Conservation (phyloP, 1,140 invertebrate genomes). For the Drosophila oshimai region DNA sequence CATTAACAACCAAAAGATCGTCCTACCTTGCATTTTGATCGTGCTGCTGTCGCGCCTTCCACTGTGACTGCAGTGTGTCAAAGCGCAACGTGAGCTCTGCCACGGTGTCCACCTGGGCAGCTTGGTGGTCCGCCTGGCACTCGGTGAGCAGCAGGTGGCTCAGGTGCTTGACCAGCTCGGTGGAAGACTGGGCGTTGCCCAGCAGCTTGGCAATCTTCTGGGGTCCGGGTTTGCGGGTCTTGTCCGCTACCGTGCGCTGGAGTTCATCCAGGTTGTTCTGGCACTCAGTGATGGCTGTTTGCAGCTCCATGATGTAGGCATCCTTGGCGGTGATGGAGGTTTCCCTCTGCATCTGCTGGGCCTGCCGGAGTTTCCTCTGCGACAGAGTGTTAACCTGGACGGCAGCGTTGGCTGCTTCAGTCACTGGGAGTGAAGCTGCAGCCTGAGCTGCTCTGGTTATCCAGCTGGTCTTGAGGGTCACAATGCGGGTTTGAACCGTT, state of each 20-base stretch:
- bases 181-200: constrained; percentile 87
- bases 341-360: constrained; percentile 83
- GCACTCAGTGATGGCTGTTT: constrained; percentile 87
- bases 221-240: constrained; percentile 83
- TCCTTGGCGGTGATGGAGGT: constrained; percentile 89
- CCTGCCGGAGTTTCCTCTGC: constrained; percentile 73
- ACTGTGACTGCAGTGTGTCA: constrained; percentile 87
- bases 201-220: constrained; percentile 87
- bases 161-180: constrained; percentile 91
- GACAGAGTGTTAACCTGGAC: constrained; percentile 91
- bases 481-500: constrained; percentile 85
- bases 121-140: constrained; percentile 87
- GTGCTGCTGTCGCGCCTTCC: constrained; percentile 86
- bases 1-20: neutral
- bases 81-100: constrained; percentile 86
- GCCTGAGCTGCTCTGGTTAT: constrained; percentile 51
- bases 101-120: constrained; percentile 87
- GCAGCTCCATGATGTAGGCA: constrained; percentile 89
- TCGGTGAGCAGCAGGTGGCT: constrained; percentile 89
- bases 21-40: constrained; percentile 80
- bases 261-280: constrained; percentile 84
- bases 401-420: constrained; percentile 88
- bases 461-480: constrained; percentile 83
- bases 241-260: constrained; percentile 83
- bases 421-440: constrained; percentile 83